phyloP scores from a whole-genome alignment of 2,113 vertebrate species.

The Elaphurus davidianus region DNA sequence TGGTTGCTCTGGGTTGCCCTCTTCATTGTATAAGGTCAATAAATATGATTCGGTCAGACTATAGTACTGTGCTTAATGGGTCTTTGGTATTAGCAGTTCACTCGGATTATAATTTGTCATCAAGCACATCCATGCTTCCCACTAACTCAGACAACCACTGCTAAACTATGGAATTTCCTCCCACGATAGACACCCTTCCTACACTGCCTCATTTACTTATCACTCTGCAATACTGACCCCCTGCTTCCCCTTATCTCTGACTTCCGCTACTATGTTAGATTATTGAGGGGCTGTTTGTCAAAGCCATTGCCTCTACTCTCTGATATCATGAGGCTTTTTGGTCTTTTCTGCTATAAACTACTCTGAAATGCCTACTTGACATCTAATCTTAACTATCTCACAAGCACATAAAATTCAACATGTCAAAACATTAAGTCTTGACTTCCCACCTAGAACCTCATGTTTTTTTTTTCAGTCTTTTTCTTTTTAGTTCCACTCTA shows the following conservation, averaged over 20 bases:
- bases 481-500: not conserved
- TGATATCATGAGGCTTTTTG: not conserved
- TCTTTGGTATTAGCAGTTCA: not conserved
- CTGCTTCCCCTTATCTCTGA: not conserved
- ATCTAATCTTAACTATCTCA: not conserved
- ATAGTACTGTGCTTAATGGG: not conserved
- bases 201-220: not conserved
- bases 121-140: not conserved
- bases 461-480: not conserved
- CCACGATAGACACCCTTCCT: not conserved
- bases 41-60: not conserved
- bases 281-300: not conserved
- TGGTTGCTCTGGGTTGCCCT: too few species aligned
- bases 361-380: not conserved
- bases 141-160: not conserved
- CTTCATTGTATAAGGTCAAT: not conserved
- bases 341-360: not conserved
- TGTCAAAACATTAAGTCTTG: not conserved
- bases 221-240: not conserved
- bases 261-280: rapidly evolving
- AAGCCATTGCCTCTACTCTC: not conserved
- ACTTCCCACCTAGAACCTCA: not conserved
- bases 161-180: not conserved
- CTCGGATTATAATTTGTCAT: not conserved
- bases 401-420: not conserved